Conservation (phyloP, 1,140 invertebrate genomes). For the Brachionus rubens region DNA sequence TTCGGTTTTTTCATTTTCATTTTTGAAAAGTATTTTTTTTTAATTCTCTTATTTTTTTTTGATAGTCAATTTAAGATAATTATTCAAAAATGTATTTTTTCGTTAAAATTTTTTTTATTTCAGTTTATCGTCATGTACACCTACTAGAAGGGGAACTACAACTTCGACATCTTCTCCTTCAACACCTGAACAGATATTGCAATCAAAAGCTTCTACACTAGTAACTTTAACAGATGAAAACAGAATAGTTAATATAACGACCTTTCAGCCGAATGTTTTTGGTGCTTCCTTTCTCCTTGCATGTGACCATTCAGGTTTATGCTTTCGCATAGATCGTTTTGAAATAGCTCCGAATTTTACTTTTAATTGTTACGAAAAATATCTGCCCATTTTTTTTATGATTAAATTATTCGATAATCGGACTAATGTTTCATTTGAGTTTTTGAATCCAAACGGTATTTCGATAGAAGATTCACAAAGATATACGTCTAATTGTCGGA, state of each 20-base stretch:
- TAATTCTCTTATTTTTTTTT: no score
- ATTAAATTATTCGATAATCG: slow-evolving; percentile 7
- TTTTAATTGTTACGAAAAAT: slow-evolving; percentile 12
- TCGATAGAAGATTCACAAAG: slow-evolving; percentile 17
- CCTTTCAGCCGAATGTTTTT: slow-evolving; percentile 14
- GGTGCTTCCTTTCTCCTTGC: no score
- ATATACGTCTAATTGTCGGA: not conserved
- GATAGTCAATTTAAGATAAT: not conserved
- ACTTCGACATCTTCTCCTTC: not conserved
- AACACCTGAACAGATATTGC: not conserved
- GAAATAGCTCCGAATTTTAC: no score
- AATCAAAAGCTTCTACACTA: not conserved
- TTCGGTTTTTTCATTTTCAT: not conserved
- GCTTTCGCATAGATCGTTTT: no score
- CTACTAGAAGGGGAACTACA: not conserved
- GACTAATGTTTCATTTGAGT: slow-evolving; percentile 9
- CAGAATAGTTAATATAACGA: not conserved
- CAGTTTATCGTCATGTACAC: no score
- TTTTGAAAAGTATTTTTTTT: not conserved
- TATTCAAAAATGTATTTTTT: slow-evolving; percentile 12
- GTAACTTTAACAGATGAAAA: slow-evolving; percentile 7
- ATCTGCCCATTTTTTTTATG: slow-evolving; percentile 11
- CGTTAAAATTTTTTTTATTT: not conserved
- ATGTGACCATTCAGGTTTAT: no score
- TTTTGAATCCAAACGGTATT: no score